phyloP scores from a whole-genome alignment of 2,888 invertebrate species.

The Perizoma flavofasciatum region DNA sequence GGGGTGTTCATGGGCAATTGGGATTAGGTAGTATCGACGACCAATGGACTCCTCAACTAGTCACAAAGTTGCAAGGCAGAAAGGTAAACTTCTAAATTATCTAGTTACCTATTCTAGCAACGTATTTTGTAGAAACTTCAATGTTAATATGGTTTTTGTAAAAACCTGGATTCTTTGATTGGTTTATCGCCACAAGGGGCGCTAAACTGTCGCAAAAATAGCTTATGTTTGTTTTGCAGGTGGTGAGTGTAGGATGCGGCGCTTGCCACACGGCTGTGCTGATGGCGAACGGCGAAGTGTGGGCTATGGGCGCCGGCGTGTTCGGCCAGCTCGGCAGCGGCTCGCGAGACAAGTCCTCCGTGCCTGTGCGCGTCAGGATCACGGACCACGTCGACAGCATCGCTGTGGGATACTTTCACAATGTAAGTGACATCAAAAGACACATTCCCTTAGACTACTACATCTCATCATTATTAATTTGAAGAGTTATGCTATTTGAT shows the following conservation, averaged over 20 bases:
- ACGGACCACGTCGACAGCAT: conserved; percentile 68
- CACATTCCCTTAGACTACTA: too few species aligned
- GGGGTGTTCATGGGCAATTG: conserved; percentile 97
- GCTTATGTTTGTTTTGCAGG: conserved; percentile 44
- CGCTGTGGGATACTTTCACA: conserved; percentile 86
- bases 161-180: too few species aligned
- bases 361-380: conserved; percentile 79
- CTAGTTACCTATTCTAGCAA: too few species aligned
- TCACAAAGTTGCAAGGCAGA: conserved; percentile 71
- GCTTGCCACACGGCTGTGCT: conserved; percentile 89
- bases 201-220: too few species aligned
- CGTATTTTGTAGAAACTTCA: too few species aligned
- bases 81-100: conserved; percentile 67
- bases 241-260: conserved; percentile 82
- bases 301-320: conserved; percentile 88
- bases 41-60: conserved; percentile 70
- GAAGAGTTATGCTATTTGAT: too few species aligned
- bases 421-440: conserved; percentile 66
- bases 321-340: conserved; percentile 90
- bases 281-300: conserved; percentile 87
- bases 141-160: too few species aligned
- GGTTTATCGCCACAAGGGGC: too few species aligned
- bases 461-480: too few species aligned
- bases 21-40: conserved; percentile 93
- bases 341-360: conserved; percentile 83